Evolutionary conservation across 2,888 invertebrate genomes (phyloP).

Genomic region (Torymus tubicola): DNA sequence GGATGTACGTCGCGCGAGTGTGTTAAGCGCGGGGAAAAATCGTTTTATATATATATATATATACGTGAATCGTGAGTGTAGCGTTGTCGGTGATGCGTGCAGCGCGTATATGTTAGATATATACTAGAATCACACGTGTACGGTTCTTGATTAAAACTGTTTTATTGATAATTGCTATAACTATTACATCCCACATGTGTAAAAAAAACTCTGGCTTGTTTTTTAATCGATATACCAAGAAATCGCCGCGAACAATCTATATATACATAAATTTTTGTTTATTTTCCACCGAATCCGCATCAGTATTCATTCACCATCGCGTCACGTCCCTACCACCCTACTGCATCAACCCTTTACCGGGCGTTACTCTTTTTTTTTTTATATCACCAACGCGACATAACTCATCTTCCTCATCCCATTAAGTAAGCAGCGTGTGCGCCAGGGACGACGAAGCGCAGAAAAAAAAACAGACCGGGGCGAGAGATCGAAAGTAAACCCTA

Average conservation of each 20-base stretch:
- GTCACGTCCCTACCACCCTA: not conserved
- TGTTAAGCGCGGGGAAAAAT: not conserved
- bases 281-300: slow-evolving; percentile 50
- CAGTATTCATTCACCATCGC: slow-evolving; percentile 54
- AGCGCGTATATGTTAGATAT: too few species aligned
- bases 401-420: slow-evolving; percentile 54
- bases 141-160: not conserved
- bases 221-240: too few species aligned
- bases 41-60: too few species aligned
- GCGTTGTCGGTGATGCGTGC: too few species aligned
- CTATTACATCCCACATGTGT: not conserved
- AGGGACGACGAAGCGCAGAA: slow-evolving; percentile 12
- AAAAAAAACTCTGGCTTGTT: too few species aligned
- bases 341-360: not conserved
- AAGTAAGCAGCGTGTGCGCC: slow-evolving; percentile 19
- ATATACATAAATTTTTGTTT: slow-evolving; percentile 44
- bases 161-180: not conserved
- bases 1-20: not conserved
- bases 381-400: slow-evolving; percentile 31
- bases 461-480: not conserved
- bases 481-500: slow-evolving; percentile 50
- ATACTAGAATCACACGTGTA: too few species aligned
- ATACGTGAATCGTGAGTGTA: not conserved
- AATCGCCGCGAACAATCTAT: too few species aligned
- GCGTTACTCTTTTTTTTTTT: not conserved